These are phyloP conservation scores for Calonectris borealis DNA, from an alignment of 2,113 vertebrate genomes.

Conservation along the genomic window DNA sequence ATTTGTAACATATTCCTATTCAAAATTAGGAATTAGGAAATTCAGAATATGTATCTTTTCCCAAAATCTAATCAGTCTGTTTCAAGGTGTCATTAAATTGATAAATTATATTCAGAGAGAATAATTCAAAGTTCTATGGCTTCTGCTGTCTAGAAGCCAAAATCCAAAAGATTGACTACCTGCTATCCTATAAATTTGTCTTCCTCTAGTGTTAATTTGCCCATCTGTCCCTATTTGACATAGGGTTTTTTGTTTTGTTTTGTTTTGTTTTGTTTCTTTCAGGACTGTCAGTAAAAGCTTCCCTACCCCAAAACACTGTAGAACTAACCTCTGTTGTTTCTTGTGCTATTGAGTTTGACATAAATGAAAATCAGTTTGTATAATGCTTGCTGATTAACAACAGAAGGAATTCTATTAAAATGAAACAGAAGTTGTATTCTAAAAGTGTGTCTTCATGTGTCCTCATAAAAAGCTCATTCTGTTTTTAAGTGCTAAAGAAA, in stretches of 20 bases:
- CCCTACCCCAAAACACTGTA: fast-evolving
- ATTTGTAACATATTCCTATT: background rate
- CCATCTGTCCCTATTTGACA: background rate
- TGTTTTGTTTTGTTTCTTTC: background rate
- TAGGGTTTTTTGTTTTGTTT: background rate
- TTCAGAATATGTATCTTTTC: background rate
- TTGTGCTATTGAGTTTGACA: background rate
- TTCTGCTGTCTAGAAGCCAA: background rate
- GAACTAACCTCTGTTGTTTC: background rate
- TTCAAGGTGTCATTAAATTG: background rate
- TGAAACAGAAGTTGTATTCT: background rate
- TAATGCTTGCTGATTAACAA: background rate
- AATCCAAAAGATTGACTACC: background rate
- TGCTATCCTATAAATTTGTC: background rate
- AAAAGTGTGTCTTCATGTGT: background rate
- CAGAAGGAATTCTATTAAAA: background rate
- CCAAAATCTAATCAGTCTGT: background rate
- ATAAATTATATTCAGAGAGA: background rate
- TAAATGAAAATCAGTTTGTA: background rate
- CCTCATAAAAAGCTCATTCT: background rate
- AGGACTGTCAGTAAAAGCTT: background rate
- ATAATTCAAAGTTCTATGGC: background rate
- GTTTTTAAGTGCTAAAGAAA: background rate
- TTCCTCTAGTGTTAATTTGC: background rate
- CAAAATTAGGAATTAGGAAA: background rate